Evolutionary conservation across 2,888 invertebrate species (phyloP), one percentile per base, ranked within the genome.

Genomic region (Tenthredo distinguenda): DNA sequence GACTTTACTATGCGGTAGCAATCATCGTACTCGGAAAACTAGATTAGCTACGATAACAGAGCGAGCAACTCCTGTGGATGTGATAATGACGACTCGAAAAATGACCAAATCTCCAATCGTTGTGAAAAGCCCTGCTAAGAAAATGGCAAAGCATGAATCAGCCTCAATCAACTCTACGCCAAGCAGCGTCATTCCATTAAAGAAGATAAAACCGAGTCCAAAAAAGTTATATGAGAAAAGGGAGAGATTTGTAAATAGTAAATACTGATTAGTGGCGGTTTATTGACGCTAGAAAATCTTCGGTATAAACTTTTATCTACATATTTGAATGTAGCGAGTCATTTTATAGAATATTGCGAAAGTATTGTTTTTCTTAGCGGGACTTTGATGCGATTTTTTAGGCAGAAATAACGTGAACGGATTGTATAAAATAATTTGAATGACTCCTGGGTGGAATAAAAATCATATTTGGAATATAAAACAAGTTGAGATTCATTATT

Each of bases 41-140:
- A 87, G 85, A 86, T 85, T 89, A 6, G 86, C 88, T 7, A 88
- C 89, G n/a, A 88, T 89, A 85, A 87, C 58, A 6, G 89, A 89
- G 84, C 65, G 26, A 34, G 76, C 71, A 77, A 84, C 65, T 71
- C 84, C 40, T 84, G 77, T 62, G 12, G 72, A 82, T 34, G 21
- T 83, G 15, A 47, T 47, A 7, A 82, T 31, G 15, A 55, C 58
- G 6, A 34, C 72, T 18, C 4, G 31, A 12, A 85, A 72, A 72
- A 58, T 43, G 40, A 26, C 7, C 26, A 72, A 86, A 85, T 88
- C 88, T n/a, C 87, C 87, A 10, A 86, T 86, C 62, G 86, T 87
- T 15, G 72, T 74, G 1, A 87, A 87, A 50, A 87, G 87, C 65
- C 87, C 87, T 18, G 86, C 77, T 5, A 87, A 89, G 74, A 89